Evolutionary conservation across 1,140 invertebrate genomes (phyloP).

Genomic region (Pogonus chalceus): DNA sequence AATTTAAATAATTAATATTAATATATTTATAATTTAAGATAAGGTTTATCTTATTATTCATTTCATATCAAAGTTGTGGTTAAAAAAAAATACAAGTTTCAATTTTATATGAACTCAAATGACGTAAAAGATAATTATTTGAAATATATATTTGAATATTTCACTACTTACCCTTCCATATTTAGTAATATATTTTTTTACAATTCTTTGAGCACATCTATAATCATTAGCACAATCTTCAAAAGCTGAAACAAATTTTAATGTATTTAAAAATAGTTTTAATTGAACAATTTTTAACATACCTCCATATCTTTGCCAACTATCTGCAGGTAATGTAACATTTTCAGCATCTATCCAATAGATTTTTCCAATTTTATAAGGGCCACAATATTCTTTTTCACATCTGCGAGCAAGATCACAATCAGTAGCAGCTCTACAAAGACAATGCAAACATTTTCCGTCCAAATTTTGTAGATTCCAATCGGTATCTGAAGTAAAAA

Average conservation of each 20-base stretch:
- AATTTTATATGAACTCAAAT: not conserved
- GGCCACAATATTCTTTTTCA: constrained; percentile 45
- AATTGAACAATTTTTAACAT: constrained; percentile 10
- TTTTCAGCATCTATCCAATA: constrained; percentile 53
- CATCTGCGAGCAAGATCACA: constrained; percentile 43
- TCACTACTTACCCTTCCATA: constrained; percentile 40
- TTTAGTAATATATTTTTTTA: constrained; percentile 48
- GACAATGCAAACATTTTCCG: constrained; percentile 43
- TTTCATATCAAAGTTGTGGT: not conserved
- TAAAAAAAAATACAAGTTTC: not conserved
- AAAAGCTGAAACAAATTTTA: constrained; percentile 41
- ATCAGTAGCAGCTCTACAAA: constrained; percentile 44
- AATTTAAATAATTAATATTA: constrained; percentile 10
- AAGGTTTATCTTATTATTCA: not conserved
- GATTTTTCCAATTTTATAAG: constrained; percentile 48
- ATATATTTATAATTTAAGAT: constrained; percentile 1
- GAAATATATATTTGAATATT: not conserved
- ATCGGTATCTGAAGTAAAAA: too few species aligned
- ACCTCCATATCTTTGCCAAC: constrained; percentile 33
- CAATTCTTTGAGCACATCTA: constrained; percentile 46
- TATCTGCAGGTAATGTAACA: constrained; percentile 40
- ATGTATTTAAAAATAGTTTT: constrained; percentile 11
- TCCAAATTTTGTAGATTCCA: constrained; percentile 17
- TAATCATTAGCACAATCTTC: constrained; percentile 48
- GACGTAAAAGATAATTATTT: not conserved